Evolutionary conservation across 2,113 vertebrate species (phyloP).

Genomic region (Chitala chitala): DNA sequence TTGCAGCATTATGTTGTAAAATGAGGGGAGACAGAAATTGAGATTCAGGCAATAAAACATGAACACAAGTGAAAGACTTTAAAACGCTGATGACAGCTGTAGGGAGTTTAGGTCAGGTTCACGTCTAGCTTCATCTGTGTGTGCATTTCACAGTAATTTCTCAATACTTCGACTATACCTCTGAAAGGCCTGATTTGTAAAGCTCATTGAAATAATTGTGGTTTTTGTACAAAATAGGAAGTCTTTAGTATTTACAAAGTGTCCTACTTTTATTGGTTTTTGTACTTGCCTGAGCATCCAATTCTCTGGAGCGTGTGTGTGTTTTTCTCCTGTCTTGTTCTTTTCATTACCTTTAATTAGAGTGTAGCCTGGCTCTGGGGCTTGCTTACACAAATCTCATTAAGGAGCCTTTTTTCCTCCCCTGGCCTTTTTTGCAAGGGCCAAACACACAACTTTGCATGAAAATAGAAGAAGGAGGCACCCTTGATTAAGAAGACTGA

Average conservation of each 20-base stretch:
- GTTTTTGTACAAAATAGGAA: neutral
- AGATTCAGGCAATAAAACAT: too few relatives aligned
- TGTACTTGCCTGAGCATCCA: slow-evolving; percentile 5
- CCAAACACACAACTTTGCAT: slow-evolving; percentile 24
- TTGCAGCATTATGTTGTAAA: too few relatives aligned
- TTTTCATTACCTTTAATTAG: slow-evolving; percentile 49
- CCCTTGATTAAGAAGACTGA: slow-evolving; percentile 48
- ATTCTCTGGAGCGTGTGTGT: slow-evolving; percentile 16
- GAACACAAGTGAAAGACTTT: too few relatives aligned
- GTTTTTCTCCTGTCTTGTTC: slow-evolving; percentile 24
- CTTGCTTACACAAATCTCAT: slow-evolving; percentile 54
- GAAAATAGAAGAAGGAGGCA: slow-evolving; percentile 18
- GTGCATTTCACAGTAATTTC: too few relatives aligned
- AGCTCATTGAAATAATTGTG: neutral
- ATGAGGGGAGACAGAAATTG: too few relatives aligned
- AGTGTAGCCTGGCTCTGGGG: slow-evolving; percentile 32
- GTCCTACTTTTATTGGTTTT: neutral
- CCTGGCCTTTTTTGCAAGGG: neutral
- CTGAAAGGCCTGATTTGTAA: too few relatives aligned
- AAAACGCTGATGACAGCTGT: too few relatives aligned
- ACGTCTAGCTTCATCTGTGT: too few relatives aligned
- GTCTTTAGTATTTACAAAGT: neutral
- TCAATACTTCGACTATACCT: too few relatives aligned
- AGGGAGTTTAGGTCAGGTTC: too few relatives aligned
- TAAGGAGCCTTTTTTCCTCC: slow-evolving; percentile 33